A percentile compares a stretch with the other conserved stretches of the same genome.
Evolutionary conservation across 2,113 vertebrate species (phyloP).

Genomic region (Zosterops lateralis): DNA sequence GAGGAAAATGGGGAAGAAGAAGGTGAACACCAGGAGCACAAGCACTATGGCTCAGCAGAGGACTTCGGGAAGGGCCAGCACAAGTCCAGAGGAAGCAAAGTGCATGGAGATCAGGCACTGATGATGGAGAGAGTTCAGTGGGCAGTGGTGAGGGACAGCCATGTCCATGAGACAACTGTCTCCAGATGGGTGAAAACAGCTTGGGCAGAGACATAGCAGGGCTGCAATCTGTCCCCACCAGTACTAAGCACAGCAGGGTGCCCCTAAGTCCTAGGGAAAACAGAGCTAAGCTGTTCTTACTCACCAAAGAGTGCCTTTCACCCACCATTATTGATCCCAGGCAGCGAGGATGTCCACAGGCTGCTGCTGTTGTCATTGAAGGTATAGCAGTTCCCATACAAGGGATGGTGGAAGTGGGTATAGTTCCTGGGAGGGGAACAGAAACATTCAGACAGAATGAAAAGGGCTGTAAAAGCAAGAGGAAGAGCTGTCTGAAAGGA

Average conservation of each 20-base stretch:
- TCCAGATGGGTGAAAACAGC: background rate
- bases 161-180: background rate
- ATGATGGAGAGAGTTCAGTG: background rate
- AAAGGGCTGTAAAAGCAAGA: background rate
- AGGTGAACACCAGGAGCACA: background rate
- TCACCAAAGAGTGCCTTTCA: constrained; percentile 25
- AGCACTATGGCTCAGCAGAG: background rate
- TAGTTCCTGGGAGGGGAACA: constrained; percentile 72
- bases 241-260: background rate
- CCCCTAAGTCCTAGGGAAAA: background rate
- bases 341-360: constrained; percentile 77
- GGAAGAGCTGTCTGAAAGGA: background rate
- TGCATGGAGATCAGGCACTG: background rate
- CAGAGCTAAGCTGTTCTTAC: background rate
- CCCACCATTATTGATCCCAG: constrained; percentile 79
- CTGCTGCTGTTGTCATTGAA: constrained; percentile 76
- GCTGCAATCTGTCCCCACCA: background rate
- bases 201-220: background rate
- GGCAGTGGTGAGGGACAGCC: background rate
- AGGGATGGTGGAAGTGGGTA: constrained; percentile 77
- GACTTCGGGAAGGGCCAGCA: background rate
- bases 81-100: background rate
- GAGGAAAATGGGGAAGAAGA: background rate
- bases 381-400: constrained; percentile 83
- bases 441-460: background rate